Percentiles rank a stretch among this genome's conserved stretches.
Evolutionary conservation across 2,888 invertebrate genomes (phyloP).

Genomic region (Amorpha juglandis): DNA sequence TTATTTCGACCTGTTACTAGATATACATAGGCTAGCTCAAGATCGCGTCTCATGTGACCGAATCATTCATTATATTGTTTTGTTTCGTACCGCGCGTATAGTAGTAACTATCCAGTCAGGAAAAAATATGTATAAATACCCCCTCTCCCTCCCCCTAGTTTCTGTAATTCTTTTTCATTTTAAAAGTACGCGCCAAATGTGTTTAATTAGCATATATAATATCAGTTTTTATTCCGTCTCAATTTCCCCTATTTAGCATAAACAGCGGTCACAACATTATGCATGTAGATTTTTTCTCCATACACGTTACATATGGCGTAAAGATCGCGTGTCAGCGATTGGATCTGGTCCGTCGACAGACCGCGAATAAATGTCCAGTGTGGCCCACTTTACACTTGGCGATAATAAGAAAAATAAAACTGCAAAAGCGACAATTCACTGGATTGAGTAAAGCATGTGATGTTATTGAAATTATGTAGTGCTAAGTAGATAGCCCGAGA

Average conservation of each 20-base stretch:
- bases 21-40: no score
- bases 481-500: no score
- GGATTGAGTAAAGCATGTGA: conserved; percentile 29
- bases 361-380: conserved; percentile 29
- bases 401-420: conserved; percentile 30
- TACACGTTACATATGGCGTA: conserved; percentile 29
- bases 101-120: no score
- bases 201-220: neutral
- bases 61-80: no score
- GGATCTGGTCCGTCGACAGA: conserved; percentile 46
- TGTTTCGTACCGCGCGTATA: no score
- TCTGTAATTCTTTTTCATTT: neutral
- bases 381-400: conserved; percentile 35
- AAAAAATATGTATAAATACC: no score
- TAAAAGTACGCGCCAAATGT: neutral
- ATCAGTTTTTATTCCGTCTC: neutral
- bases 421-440: neutral
- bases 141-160: no score
- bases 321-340: conserved; percentile 56
- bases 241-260: conserved; percentile 15
- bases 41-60: no score
- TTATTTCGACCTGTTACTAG: no score
- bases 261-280: conserved; percentile 13
- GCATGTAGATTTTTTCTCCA: conserved; percentile 33
- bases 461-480: no score